phyloP scores from a whole-genome alignment of 2,113 vertebrate genomes.

The Ctenomys sociabilis region DNA sequence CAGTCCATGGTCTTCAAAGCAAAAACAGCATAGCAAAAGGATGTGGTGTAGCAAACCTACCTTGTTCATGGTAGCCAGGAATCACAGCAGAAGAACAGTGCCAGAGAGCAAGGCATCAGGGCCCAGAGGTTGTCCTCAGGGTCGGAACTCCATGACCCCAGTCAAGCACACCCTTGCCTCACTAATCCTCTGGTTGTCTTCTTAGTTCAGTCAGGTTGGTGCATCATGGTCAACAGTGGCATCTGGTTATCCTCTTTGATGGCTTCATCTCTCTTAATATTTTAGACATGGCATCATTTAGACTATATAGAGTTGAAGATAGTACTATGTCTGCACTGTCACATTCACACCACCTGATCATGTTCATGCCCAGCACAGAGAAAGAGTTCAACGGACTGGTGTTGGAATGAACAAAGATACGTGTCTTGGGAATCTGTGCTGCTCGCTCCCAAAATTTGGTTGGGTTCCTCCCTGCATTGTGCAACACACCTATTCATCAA shows the following conservation, averaged over 20 bases:
- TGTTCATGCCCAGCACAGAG: rapidly evolving
- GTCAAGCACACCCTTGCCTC: not conserved
- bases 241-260: too few species aligned
- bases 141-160: not conserved
- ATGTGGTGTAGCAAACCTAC: not conserved
- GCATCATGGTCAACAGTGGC: not conserved
- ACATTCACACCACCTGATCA: rapidly evolving
- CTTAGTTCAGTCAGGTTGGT: not conserved
- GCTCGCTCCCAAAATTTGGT: not conserved
- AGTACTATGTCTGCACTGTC: rapidly evolving
- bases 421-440: rapidly evolving
- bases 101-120: not conserved
- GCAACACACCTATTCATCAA: rapidly evolving
- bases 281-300: rapidly evolving
- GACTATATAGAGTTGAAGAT: not conserved
- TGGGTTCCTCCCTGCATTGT: rapidly evolving
- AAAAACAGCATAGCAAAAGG: not conserved
- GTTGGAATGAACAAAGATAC: not conserved
- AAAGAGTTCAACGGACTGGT: rapidly evolving
- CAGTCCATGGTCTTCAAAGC: not conserved
- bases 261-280: not conserved
- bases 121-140: not conserved
- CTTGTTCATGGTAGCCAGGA: not conserved
- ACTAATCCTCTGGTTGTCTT: not conserved
- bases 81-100: not conserved